These are phyloP conservation scores for Myrmecobius fasciatus DNA, from an alignment of 2,113 vertebrate species.

Conservation along the genomic window DNA sequence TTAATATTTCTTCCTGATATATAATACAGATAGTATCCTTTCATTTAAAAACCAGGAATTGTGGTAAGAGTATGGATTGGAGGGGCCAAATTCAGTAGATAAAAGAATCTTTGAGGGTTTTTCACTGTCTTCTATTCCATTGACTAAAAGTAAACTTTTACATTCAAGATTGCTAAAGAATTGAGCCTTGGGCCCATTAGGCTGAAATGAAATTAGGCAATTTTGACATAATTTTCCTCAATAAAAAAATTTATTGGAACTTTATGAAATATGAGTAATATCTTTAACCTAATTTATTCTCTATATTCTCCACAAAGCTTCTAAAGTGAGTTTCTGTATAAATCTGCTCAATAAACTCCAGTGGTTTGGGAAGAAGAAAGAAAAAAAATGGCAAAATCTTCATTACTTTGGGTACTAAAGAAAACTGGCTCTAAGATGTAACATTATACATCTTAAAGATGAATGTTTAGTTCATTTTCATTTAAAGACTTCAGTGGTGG, in stretches of 20 bases:
- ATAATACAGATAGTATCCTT: background rate
- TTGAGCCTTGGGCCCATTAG: background rate
- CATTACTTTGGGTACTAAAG: constrained; percentile 84
- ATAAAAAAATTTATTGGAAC: constrained; percentile 67
- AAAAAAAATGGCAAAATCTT: constrained; percentile 69
- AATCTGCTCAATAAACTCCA: background rate
- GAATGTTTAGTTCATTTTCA: constrained; percentile 85
- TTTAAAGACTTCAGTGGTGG: constrained; percentile 86
- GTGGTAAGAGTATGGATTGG: background rate
- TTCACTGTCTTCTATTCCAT: background rate
- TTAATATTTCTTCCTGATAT: background rate
- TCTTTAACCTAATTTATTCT: constrained; percentile 75
- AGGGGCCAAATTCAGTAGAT: background rate
- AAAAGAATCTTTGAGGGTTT: background rate
- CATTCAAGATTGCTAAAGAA: background rate
- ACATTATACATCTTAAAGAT: constrained; percentile 81
- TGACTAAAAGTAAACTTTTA: constrained; percentile 6
- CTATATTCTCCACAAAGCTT: background rate
- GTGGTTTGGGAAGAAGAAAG: background rate
- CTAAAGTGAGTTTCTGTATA: background rate
- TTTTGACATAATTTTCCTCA: background rate
- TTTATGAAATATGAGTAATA: constrained; percentile 72
- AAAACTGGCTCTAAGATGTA: constrained; percentile 66
- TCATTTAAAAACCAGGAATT: background rate
- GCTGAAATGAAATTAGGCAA: background rate